These are phyloP conservation scores for Carassius gibelio DNA, from an alignment of 2,113 vertebrate genomes.

Conservation along the genomic window DNA sequence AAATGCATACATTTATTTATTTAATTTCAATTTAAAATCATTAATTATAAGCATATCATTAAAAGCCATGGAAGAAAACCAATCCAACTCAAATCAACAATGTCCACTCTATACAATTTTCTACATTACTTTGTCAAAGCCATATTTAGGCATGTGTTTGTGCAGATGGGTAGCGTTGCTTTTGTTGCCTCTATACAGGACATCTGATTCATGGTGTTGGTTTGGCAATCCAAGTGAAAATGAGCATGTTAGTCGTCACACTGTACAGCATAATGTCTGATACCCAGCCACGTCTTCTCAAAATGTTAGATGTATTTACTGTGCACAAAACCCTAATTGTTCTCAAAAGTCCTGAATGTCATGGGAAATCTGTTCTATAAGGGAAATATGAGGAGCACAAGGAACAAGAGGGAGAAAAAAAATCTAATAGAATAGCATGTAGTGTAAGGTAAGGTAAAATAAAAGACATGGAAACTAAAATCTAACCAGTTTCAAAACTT, in stretches of 20 bases:
- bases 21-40: no score
- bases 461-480: neutral
- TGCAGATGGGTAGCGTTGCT: neutral
- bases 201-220: slow-evolving; percentile 4
- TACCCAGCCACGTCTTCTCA: neutral
- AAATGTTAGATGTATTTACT: neutral
- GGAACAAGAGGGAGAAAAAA: neutral
- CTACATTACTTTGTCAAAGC: neutral
- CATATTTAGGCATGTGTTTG: neutral
- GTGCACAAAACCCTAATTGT: neutral
- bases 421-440: neutral
- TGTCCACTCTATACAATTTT: neutral
- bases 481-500: neutral
- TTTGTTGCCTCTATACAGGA: neutral
- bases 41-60: neutral
- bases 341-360: neutral
- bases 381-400: neutral
- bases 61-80: neutral
- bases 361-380: neutral
- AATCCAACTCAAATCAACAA: neutral
- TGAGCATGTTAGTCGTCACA: neutral
- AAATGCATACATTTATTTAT: no score
- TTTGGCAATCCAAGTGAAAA: slow-evolving; percentile 18
- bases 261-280: neutral
- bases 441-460: neutral